Evolutionary conservation across 2,113 vertebrate genomes (phyloP).

Genomic region (Oncorhynchus gorbuscha): DNA sequence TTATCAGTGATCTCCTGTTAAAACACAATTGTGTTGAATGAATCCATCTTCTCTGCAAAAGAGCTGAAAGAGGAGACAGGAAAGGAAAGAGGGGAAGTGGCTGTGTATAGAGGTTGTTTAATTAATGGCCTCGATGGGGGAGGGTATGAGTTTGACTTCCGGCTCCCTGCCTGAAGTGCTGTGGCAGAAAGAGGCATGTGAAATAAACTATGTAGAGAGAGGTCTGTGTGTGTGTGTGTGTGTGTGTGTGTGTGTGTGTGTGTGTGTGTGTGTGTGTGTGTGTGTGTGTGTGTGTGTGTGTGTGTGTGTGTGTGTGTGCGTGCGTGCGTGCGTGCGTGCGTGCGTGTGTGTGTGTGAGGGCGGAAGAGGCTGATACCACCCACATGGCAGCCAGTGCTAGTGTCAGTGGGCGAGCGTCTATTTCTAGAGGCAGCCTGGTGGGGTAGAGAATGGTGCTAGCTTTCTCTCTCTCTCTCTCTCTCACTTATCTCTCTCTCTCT

Average conservation of each 20-base stretch:
- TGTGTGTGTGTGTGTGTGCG: neutral
- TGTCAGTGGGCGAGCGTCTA: slow-evolving; percentile 69
- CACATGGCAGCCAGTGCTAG: slow-evolving; percentile 60
- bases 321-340: too few species aligned
- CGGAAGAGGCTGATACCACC: slow-evolving; percentile 41
- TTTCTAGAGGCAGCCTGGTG: slow-evolving; percentile 69
- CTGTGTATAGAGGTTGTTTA: neutral
- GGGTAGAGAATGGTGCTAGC: slow-evolving; percentile 39
- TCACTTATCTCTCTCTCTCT: neutral
- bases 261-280: too few species aligned
- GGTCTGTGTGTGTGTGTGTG: neutral
- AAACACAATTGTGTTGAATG: too few species aligned
- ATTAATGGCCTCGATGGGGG: neutral
- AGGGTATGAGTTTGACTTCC: slow-evolving; percentile 33
- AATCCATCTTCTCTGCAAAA: too few species aligned
- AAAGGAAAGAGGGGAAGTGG: neutral
- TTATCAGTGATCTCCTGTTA: too few species aligned
- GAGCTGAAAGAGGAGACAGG: too few species aligned
- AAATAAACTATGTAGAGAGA: slow-evolving; percentile 3
- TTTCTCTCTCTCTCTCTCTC: slow-evolving; percentile 2
- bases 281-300: too few species aligned
- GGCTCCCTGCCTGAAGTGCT: neutral
- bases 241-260: neutral
- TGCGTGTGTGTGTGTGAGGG: neutral
- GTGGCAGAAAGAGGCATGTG: neutral